Conservation (phyloP, 2,888 invertebrate genomes). For the Crocallis elinguaria region DNA sequence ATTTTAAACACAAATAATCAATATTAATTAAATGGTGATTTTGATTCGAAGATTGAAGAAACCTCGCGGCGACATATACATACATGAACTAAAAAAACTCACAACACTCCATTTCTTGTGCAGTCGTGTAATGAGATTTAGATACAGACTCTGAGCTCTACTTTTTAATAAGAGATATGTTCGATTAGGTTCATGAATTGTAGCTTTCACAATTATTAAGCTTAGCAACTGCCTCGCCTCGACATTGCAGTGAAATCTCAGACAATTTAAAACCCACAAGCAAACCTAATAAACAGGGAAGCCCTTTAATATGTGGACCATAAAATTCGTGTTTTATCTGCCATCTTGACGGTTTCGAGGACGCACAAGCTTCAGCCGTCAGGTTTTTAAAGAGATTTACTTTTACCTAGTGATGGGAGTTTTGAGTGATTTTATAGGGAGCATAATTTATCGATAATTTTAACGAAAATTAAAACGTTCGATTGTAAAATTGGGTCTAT, state of each 20-base stretch:
- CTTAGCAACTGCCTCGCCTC: neutral
- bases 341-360: conserved; percentile 38
- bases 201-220: neutral
- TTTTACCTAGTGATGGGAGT: conserved; percentile 6
- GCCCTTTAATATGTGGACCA: conserved; percentile 33
- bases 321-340: conserved; percentile 53
- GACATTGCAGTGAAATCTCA: neutral
- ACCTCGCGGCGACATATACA: too few species aligned
- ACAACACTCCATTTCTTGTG: too few species aligned
- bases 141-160: too few species aligned
- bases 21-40: too few species aligned
- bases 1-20: too few species aligned
- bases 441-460: neutral
- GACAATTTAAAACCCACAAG: conserved; percentile 13
- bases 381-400: conserved; percentile 32
- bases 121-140: too few species aligned
- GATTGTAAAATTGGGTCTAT: neutral
- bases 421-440: neutral
- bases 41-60: too few species aligned
- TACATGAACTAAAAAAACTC: too few species aligned
- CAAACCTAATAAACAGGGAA: conserved; percentile 23
- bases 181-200: too few species aligned
- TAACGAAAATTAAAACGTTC: neutral
- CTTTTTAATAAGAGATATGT: too few species aligned
- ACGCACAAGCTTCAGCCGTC: conserved; percentile 32